These are phyloP conservation scores for Choristoneura fumiferana DNA, from an alignment of 1,140 invertebrate genomes.

Conservation along the genomic window DNA sequence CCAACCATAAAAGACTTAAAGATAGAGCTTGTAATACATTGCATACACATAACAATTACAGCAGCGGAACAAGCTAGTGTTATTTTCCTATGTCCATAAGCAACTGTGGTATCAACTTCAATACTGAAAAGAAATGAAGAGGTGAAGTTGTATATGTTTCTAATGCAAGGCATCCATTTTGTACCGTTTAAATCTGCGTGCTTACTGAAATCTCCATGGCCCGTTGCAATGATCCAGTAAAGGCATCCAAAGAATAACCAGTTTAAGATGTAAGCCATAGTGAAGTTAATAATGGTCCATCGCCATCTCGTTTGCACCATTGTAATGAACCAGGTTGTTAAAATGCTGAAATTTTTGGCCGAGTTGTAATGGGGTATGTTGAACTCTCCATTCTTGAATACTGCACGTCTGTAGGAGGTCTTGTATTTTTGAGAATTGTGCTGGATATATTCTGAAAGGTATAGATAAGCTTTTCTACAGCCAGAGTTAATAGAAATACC, in stretches of 20 bases:
- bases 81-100: slow-evolving; percentile 86
- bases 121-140: slow-evolving; percentile 93
- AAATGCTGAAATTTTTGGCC: slow-evolving; percentile 85
- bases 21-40: slow-evolving; percentile 96
- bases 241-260: slow-evolving; percentile 94
- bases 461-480: no score
- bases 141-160: slow-evolving; percentile 88
- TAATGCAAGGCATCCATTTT: slow-evolving; percentile 89
- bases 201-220: slow-evolving; percentile 90
- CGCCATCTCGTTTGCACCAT: slow-evolving; percentile 94
- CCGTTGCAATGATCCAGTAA: slow-evolving; percentile 93
- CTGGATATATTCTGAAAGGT: slow-evolving; percentile 16
- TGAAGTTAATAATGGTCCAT: slow-evolving; percentile 95
- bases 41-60: slow-evolving; percentile 96
- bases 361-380: slow-evolving; percentile 90
- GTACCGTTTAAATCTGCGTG: slow-evolving; percentile 80
- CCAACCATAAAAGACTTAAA: slow-evolving; percentile 87
- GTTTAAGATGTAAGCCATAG: slow-evolving; percentile 89
- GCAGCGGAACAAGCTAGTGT: slow-evolving; percentile 95
- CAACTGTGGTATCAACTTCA: slow-evolving; percentile 94
- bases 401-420: slow-evolving; percentile 79
- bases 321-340: slow-evolving; percentile 89
- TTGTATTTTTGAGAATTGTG: slow-evolving; percentile 30
- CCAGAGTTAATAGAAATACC: neutral
- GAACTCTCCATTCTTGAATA: slow-evolving; percentile 95